phyloP scores from a whole-genome alignment of 2,888 invertebrate species.

The Pandemis corylana region DNA sequence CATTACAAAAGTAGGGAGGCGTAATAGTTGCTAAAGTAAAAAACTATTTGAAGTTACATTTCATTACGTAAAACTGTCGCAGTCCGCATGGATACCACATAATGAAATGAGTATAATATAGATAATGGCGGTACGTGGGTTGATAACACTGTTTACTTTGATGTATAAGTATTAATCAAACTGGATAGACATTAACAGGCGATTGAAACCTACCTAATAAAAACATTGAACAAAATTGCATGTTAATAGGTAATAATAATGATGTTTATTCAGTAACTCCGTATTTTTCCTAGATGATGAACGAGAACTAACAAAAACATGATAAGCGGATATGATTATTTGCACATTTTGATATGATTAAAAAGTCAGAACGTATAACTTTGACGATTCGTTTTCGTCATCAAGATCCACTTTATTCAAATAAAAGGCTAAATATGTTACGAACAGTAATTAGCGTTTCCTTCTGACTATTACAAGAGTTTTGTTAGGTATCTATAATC shows the following conservation, averaged over 20 bases:
- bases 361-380: background rate
- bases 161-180: conserved; percentile 22
- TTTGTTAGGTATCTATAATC: background rate
- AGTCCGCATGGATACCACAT: conserved; percentile 35
- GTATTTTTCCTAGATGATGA: conserved; percentile 39
- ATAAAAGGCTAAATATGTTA: background rate
- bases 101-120: conserved; percentile 39
- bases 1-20: background rate
- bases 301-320: conserved; percentile 13
- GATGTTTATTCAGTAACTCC: conserved; percentile 40
- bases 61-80: conserved; percentile 10
- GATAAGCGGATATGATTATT: conserved; percentile 24
- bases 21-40: background rate
- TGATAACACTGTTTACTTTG: conserved; percentile 39
- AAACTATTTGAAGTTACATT: background rate
- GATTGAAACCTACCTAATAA: conserved; percentile 1
- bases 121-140: conserved; percentile 35
- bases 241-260: conserved; percentile 37
- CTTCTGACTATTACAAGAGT: background rate
- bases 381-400: background rate
- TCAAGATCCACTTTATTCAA: background rate
- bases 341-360: conserved; percentile 7
- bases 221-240: background rate
- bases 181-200: conserved; percentile 20
- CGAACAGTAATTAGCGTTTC: background rate